Conservation (phyloP, 2,797 vertebrate species). For the Rhodeus uyekii region DNA sequence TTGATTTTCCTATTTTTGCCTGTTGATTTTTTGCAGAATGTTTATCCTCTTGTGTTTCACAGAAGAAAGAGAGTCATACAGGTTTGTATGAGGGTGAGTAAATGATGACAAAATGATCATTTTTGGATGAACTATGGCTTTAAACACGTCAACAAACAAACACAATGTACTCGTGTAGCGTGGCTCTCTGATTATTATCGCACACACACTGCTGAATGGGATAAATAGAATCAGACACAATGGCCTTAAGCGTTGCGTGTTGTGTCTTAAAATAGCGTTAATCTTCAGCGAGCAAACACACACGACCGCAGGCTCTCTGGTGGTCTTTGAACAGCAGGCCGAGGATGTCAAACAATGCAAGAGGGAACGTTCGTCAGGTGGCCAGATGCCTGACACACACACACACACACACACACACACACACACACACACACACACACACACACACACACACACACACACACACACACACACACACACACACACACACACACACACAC, state of each 20-base stretch:
- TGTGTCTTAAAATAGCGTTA: constrained; percentile 45
- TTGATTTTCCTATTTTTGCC: no score
- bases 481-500: neutral
- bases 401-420: neutral
- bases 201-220: constrained; percentile 30
- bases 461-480: neutral
- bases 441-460: neutral
- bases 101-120: neutral
- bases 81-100: neutral
- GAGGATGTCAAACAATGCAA: constrained; percentile 15
- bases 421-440: neutral
- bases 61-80: neutral
- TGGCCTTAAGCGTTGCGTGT: constrained; percentile 26
- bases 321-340: neutral
- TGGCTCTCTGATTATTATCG: constrained; percentile 18
- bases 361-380: constrained; percentile 10
- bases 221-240: constrained; percentile 41
- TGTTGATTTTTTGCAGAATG: no score
- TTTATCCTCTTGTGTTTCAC: neutral
- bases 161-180: constrained; percentile 1
- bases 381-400: neutral
- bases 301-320: constrained; percentile 9
- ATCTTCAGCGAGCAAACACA: constrained; percentile 25
- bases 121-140: neutral
- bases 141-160: constrained; percentile 13